Percentiles rank a stretch among this genome's conserved stretches.
phyloP scores from a whole-genome alignment of 1,140 invertebrate species.

The Phthorimaea operculella region DNA sequence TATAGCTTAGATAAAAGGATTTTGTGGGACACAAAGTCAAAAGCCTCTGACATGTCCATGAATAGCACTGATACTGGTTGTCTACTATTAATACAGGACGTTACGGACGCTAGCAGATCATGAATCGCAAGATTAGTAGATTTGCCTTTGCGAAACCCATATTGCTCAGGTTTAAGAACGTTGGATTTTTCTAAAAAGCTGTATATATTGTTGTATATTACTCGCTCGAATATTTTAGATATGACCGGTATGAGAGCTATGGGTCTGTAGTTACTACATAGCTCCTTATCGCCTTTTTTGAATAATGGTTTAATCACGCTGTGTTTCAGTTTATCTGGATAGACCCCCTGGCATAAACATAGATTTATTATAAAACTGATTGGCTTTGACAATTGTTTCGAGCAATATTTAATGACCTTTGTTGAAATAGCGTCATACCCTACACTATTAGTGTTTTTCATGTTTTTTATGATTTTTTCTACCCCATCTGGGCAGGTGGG shows the following conservation, averaged over 20 bases:
- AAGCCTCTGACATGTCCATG: conserved; percentile 8
- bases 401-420: too few species aligned
- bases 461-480: too few species aligned
- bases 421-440: too few species aligned
- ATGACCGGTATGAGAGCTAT: neutral
- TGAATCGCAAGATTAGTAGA: conserved; percentile 4
- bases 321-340: neutral
- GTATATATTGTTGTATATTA: neutral
- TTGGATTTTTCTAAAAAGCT: conserved; percentile 4
- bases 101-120: neutral
- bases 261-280: neutral
- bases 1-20: conserved; percentile 2
- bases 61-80: neutral
- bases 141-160: conserved; percentile 10
- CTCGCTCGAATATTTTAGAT: neutral
- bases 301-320: neutral
- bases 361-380: neutral
- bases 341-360: neutral
- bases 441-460: too few species aligned
- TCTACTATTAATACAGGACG: neutral
- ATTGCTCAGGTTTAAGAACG: conserved; percentile 3
- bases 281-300: neutral
- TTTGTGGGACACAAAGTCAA: conserved; percentile 10
- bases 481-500: too few species aligned
- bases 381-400: too few species aligned